Evolutionary conservation across 2,888 invertebrate genomes (phyloP).

Genomic region (Patella caerulea): DNA sequence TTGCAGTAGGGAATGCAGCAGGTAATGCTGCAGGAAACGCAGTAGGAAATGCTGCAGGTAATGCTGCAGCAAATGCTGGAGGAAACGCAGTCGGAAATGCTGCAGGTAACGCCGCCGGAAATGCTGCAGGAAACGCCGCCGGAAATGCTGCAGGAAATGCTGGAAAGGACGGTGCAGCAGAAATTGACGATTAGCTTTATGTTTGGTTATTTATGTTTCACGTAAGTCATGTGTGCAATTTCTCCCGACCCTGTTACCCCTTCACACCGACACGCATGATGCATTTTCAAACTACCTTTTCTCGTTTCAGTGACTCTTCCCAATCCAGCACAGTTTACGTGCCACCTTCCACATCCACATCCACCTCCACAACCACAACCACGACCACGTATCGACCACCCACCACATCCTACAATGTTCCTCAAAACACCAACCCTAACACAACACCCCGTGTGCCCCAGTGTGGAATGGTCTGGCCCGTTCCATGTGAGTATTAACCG

Average conservation of each 20-base stretch:
- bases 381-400: background rate
- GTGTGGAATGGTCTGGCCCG: background rate
- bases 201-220: background rate
- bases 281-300: background rate
- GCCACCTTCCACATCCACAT: background rate
- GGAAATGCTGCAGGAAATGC: background rate
- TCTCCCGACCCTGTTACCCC: too few relatives aligned
- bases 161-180: background rate
- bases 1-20: background rate
- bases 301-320: background rate
- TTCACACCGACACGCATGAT: too few relatives aligned
- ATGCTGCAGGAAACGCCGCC: background rate
- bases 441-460: background rate
- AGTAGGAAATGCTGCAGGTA: background rate
- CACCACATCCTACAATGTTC: background rate
- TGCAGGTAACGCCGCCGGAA: background rate
- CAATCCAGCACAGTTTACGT: too few relatives aligned
- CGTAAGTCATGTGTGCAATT: too few relatives aligned
- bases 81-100: background rate
- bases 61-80: background rate
- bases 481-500: background rate
- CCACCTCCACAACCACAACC: background rate
- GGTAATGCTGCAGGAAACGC: background rate
- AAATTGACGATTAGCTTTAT: background rate
- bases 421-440: background rate